Evolutionary conservation across 2,113 vertebrate species (phyloP).

Genomic region (Hiodon alosoides): DNA sequence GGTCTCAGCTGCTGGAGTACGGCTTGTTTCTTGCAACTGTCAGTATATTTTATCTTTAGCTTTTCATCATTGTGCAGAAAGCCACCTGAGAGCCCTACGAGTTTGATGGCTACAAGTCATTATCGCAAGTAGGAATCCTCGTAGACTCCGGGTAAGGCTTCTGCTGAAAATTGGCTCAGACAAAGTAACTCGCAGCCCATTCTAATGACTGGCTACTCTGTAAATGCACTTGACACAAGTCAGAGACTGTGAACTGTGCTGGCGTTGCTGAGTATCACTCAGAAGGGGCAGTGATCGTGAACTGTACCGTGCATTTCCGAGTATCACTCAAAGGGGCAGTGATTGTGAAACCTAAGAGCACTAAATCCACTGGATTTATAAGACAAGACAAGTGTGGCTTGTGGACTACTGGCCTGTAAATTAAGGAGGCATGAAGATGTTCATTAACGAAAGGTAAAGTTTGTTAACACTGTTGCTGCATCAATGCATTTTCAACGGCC

Average conservation of each 20-base stretch:
- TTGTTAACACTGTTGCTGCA: no score
- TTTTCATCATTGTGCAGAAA: slow-evolving; percentile 96
- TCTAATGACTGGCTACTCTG: slow-evolving; percentile 10
- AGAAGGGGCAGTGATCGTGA: no score
- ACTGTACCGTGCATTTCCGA: no score
- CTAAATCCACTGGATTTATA: no score
- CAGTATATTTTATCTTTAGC: slow-evolving; percentile 97
- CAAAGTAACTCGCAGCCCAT: slow-evolving; percentile 53
- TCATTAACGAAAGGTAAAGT: no score
- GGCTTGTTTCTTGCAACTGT: slow-evolving; percentile 92
- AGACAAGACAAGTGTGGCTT: no score
- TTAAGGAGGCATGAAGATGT: no score
- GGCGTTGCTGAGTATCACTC: background rate
- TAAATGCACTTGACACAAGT: background rate
- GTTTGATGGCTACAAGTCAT: slow-evolving; percentile 92
- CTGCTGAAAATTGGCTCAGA: slow-evolving; percentile 66
- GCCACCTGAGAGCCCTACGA: slow-evolving; percentile 93
- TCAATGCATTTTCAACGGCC: no score
- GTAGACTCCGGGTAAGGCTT: slow-evolving; percentile 67
- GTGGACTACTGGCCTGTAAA: no score
- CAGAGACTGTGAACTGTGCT: background rate
- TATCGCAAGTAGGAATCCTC: slow-evolving; percentile 71
- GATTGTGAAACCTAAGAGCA: no score
- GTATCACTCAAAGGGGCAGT: background rate
- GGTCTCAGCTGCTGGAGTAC: slow-evolving; percentile 87